Conservation (phyloP, 1,140 invertebrate genomes). For the Fragariocoptes setiger region DNA sequence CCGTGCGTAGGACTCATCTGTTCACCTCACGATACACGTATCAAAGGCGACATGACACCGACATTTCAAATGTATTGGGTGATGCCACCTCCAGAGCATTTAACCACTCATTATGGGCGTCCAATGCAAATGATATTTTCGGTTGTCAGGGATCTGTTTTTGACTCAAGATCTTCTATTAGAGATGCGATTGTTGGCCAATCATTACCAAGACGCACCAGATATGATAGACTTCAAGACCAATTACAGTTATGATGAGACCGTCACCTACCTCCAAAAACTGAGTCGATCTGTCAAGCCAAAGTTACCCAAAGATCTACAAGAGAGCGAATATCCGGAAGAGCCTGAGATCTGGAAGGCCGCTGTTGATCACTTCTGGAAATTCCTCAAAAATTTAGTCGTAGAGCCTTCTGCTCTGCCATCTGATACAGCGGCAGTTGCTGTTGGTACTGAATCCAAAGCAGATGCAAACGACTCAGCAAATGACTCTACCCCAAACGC, state of each 20-base stretch:
- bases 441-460: no score
- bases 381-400: conserved; percentile 10
- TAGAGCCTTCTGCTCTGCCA: background rate
- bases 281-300: conserved; percentile 14
- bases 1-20: conserved; percentile 72
- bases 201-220: conserved; percentile 43
- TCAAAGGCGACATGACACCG: conserved; percentile 14
- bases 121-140: conserved; percentile 61
- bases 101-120: conserved; percentile 56
- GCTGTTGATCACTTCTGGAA: conserved; percentile 14
- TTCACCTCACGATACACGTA: conserved; percentile 52
- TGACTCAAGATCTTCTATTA: conserved; percentile 43
- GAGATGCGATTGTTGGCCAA: conserved; percentile 55
- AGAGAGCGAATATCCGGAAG: conserved; percentile 6
- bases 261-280: conserved; percentile 16
- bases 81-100: conserved; percentile 58
- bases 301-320: conserved; percentile 13
- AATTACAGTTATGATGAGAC: conserved; percentile 17
- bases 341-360: conserved; percentile 10
- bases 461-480: no score
- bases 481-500: no score
- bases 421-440: no score
- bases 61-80: conserved; percentile 61
- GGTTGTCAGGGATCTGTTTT: conserved; percentile 41
- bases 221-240: conserved; percentile 40